Conservation (phyloP, 2,797 vertebrate genomes). For the Mionectes olivaceus region DNA sequence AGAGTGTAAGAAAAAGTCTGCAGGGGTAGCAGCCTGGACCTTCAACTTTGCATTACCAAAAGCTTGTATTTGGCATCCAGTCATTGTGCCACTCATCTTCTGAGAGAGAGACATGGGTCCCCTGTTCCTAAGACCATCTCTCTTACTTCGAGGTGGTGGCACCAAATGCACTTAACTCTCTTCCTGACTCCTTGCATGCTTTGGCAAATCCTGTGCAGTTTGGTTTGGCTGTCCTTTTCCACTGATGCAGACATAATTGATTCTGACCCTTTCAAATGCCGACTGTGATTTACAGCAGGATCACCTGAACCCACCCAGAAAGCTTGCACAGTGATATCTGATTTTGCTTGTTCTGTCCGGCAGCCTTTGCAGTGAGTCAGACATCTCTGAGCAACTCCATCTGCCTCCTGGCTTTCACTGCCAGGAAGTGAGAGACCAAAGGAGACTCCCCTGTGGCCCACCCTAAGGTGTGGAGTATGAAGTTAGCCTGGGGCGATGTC, state of each 20-base stretch:
- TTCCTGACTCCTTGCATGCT: neutral
- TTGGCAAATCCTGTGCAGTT: neutral
- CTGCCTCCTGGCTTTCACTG: slow-evolving; percentile 19
- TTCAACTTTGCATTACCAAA: neutral
- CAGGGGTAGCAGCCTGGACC: neutral
- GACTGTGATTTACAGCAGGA: neutral
- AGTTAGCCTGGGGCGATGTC: neutral
- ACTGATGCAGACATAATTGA: neutral
- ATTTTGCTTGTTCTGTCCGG: slow-evolving; percentile 8
- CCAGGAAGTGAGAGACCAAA: slow-evolving; percentile 13
- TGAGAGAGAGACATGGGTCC: neutral
- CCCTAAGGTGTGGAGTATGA: neutral
- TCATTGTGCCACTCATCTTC: neutral
- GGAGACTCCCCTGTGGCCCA: neutral
- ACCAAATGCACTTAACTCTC: neutral
- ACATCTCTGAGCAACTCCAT: slow-evolving; percentile 6
- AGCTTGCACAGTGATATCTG: neutral
- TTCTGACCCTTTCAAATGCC: neutral
- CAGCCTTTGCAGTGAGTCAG: slow-evolving; percentile 27
- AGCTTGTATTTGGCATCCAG: neutral
- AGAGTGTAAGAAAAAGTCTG: neutral
- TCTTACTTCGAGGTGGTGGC: neutral
- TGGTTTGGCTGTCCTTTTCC: neutral
- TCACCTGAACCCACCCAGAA: slow-evolving; percentile 11
- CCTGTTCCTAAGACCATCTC: neutral